Evolutionary conservation across 2,888 invertebrate genomes (phyloP).

Genomic region (Orchesellides sinensis): DNA sequence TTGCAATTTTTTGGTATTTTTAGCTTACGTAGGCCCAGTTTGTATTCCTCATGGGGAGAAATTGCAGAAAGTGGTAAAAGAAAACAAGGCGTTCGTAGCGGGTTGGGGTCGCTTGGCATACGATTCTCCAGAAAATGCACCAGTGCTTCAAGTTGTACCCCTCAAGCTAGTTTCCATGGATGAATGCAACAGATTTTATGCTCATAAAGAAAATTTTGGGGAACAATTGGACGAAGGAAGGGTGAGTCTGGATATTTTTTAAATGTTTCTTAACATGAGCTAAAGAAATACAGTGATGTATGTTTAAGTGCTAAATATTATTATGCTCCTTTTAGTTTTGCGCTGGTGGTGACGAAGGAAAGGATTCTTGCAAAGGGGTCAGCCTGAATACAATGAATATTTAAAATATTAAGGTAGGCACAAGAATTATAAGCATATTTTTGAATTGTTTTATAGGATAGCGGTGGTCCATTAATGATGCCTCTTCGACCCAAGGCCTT

Average conservation of each 20-base stretch:
- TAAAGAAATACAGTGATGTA: not conserved
- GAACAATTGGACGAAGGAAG: slow-evolving; percentile 62
- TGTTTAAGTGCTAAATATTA: not conserved
- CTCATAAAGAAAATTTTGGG: slow-evolving; percentile 52
- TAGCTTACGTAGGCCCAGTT: slow-evolving; percentile 65
- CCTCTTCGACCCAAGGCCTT: slow-evolving; percentile 38
- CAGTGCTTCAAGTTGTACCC: slow-evolving; percentile 61
- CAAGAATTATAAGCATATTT: not conserved
- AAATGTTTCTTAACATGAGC: not conserved
- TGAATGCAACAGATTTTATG: slow-evolving; percentile 63
- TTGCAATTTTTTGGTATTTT: not conserved
- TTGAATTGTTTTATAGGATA: slow-evolving; percentile 31
- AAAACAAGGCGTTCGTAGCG: slow-evolving; percentile 52
- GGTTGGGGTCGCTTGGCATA: slow-evolving; percentile 66
- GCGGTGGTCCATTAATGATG: slow-evolving; percentile 62
- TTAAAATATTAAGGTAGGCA: not conserved
- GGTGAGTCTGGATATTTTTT: slow-evolving; percentile 20
- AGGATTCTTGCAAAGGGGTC: slow-evolving; percentile 59
- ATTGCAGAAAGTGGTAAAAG: slow-evolving; percentile 16
- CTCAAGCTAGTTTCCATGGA: slow-evolving; percentile 50
- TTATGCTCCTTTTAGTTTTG: slow-evolving; percentile 55
- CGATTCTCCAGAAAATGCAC: slow-evolving; percentile 55
- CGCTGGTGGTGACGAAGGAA: slow-evolving; percentile 59
- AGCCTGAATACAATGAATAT: not conserved
- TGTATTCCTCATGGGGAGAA: slow-evolving; percentile 64